Percentiles rank a stretch among this genome's conserved stretches.
Conservation (phyloP, 2,888 invertebrate species). For the Diadromus collaris region DNA sequence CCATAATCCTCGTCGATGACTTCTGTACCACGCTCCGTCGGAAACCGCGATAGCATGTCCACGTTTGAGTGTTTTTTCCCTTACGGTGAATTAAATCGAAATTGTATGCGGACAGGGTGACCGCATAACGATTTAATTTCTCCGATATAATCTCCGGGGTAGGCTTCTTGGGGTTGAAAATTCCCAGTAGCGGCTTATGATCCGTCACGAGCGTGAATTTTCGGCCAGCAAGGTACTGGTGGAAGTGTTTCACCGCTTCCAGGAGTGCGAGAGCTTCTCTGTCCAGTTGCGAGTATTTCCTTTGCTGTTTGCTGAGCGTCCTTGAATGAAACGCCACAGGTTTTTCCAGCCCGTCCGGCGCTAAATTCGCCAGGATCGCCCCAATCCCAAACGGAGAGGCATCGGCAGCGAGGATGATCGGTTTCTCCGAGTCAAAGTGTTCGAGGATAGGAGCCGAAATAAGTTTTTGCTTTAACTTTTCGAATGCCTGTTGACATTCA, state of each 20-base stretch:
- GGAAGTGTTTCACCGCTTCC: conserved; percentile 60
- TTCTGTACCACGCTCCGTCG: conserved; percentile 19
- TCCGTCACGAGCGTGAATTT: conserved; percentile 72
- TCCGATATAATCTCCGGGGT: conserved; percentile 44
- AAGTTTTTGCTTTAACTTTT: conserved; percentile 54
- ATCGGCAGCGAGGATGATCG: conserved; percentile 74
- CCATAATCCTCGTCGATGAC: conserved; percentile 38
- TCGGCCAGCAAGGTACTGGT: conserved; percentile 61
- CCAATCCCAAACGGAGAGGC: conserved; percentile 74
- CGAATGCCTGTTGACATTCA: conserved; percentile 65
- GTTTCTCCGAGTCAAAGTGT: conserved; percentile 59
- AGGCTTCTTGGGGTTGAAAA: conserved; percentile 45
- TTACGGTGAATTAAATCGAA: conserved; percentile 28
- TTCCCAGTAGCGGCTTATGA: conserved; percentile 70
- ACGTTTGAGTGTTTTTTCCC: conserved; percentile 29
- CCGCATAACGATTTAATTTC: conserved; percentile 29
- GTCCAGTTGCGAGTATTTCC: conserved; percentile 64
- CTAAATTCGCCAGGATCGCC: conserved; percentile 64
- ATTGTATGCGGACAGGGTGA: conserved; percentile 26
- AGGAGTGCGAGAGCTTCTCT: conserved; percentile 64
- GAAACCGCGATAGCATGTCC: conserved; percentile 31
- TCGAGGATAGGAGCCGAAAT: conserved; percentile 43
- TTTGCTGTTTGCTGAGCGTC: conserved; percentile 54
- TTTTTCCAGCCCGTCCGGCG: conserved; percentile 53
- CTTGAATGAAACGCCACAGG: conserved; percentile 61